A percentile compares a stretch with the other conserved stretches of the same genome.
phyloP scores from a whole-genome alignment of 2,113 vertebrate species.

The Opisthocomus hoazin region DNA sequence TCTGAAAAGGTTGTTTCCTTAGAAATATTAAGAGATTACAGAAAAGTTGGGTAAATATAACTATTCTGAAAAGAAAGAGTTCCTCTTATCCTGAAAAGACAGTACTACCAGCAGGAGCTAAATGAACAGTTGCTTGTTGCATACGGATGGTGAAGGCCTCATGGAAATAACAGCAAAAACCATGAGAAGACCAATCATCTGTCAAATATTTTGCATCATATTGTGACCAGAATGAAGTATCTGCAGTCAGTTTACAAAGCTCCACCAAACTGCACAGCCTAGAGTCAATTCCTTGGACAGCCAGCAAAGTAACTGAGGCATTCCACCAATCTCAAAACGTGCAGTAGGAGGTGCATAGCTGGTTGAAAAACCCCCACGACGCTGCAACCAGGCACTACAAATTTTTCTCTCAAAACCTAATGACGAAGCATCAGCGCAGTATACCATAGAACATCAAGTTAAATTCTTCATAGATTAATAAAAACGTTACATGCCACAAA shows the following conservation, averaged over 20 bases:
- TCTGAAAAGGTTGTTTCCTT: background rate
- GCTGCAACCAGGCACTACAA: background rate
- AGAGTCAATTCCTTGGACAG: background rate
- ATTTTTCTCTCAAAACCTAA: background rate
- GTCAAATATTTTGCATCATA: background rate
- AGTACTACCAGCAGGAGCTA: background rate
- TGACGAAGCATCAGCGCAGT: background rate
- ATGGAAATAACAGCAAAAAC: background rate
- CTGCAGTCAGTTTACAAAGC: background rate
- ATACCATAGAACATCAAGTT: background rate
- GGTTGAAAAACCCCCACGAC: fast-evolving
- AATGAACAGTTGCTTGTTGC: background rate
- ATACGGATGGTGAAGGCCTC: background rate
- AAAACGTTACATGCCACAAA: background rate
- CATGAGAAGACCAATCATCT: background rate
- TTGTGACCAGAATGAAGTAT: background rate
- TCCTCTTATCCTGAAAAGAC: background rate
- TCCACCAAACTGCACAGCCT: background rate
- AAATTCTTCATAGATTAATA: constrained; percentile 31
- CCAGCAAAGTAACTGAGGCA: background rate
- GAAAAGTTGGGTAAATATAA: background rate
- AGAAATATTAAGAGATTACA: background rate
- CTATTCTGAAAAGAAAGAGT: background rate
- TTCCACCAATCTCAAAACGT: background rate
- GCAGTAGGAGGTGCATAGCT: background rate